Base-by-base conservation (phyloP, 2,888 invertebrate genomes). In the Athetis lepigone region DNA sequence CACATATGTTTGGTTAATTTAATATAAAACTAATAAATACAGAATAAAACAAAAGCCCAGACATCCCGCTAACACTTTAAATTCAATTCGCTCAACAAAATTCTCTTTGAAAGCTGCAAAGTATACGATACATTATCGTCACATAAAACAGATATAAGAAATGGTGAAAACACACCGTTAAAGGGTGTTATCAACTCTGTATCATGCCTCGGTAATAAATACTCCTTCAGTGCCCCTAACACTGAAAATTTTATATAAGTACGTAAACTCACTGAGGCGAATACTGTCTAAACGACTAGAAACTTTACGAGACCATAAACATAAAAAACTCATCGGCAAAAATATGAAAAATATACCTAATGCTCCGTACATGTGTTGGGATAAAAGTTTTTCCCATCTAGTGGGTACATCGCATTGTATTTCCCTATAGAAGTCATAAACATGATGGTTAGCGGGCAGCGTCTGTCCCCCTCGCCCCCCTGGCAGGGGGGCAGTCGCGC, bases 401-500 rank as follows among this genome's bases (percentile, higher is more conserved):
- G 86, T 84, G 66, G 85, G 83, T 85, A 90, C 89, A 89, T 85
- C 83, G 90, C 82, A 81, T 65, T 77, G 89, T 93, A 94, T 94
- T 94, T 94, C 94, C 94, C 94, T 93, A 93, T 92, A 93, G 94
- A 91, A 93, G 92, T 92, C 92, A 90, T 94, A 94, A 94, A 94
- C 91, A 93, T 86, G 86, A 91, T 86, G 88, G 88, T 91, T 87
- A 89, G 86, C 84, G 85, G 85, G 76, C 85, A 83, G 85, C 72
- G 75, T 65, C 71, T 69, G 57, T 50, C 74, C 69, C 78, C 56
- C 11, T 29, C 6, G 5, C 69, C 54, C 70, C 75, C 62, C 46
- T 67, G n/a, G n/a, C n/a, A n/a, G n/a, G n/a, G n/a, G n/a, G n/a
- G n/a, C 46, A 66, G 70, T 45, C 54, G 54, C 73, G 70, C 52